A percentile compares a stretch with the other conserved stretches of the same genome.
These are phyloP conservation scores for Siniperca knerii DNA, from an alignment of 2,113 vertebrate genomes.

Conservation along the genomic window DNA sequence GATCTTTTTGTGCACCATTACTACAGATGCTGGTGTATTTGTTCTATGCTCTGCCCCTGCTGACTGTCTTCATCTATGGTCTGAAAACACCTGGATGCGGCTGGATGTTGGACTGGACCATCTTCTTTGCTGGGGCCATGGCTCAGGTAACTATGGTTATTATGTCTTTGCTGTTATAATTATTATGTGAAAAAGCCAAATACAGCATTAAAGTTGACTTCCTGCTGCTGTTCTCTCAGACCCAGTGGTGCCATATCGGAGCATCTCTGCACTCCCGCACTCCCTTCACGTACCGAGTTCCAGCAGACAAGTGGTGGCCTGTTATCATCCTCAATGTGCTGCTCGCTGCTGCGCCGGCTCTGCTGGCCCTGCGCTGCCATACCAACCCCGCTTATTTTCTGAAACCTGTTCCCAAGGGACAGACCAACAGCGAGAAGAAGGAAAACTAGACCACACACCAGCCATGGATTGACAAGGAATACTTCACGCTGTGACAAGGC, in stretches of 20 bases:
- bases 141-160: constrained; percentile 87
- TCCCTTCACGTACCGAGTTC: constrained; percentile 93
- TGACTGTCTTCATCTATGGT: constrained; percentile 83
- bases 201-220: constrained; percentile 8
- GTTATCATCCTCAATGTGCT: constrained; percentile 87
- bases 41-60: constrained; percentile 91
- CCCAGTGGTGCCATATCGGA: constrained; percentile 92
- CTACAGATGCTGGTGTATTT: constrained; percentile 91
- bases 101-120: constrained; percentile 93
- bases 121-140: constrained; percentile 90
- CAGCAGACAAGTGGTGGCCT: constrained; percentile 84
- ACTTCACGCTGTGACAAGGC: constrained; percentile 28
- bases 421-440: constrained; percentile 83
- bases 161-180: not conserved
- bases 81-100: constrained; percentile 89
- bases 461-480: constrained; percentile 6
- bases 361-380: constrained; percentile 89
- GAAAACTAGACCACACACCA: constrained; percentile 76
- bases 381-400: constrained; percentile 86
- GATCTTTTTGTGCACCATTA: not conserved
- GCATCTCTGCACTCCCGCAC: constrained; percentile 91
- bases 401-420: constrained; percentile 40
- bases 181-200: not conserved
- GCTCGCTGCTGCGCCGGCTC: constrained; percentile 80
- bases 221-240: constrained; percentile 76